Base-by-base conservation (phyloP, 2,888 invertebrate genomes). In the Pheosia gnoma region DNA sequence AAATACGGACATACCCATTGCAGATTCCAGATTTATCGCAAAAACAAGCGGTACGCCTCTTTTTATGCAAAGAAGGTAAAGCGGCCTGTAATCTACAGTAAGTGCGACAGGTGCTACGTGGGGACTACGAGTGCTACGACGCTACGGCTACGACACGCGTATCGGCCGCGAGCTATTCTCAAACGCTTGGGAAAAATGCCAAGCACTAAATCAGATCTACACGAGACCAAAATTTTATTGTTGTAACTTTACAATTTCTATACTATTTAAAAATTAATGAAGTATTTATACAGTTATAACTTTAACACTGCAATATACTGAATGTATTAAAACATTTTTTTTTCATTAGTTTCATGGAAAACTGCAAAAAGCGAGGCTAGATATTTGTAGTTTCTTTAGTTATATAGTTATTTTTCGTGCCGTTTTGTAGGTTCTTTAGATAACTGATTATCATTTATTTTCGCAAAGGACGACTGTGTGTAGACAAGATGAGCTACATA, bases 31-130 rank as follows among this genome's bases (percentile, higher is more conserved):
- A 25, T 25, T 25, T 71, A 63, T 65, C 67, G 63, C 62, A 68
- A 49, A 69, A 69, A 72, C 72, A 72, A 71, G 64, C 60, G 64
- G 66, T 70, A 78, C 72, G 75, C 73, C 77, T 78, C 78, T 83
- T 81, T 84, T 82, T 81, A 83, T 84, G 81, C 78, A 80, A 82
- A 80, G 71, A 74, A 74, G 75, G 72, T 67, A 70, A 83, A 82
- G 76, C 80, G 78, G 74, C 71, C 71, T 69, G 81, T 85, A 87
- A 87, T 86, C 83, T 84, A 75, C 74, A 75, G 78, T 84, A 84
- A 87, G 86, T 83, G 82, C 73, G 79, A 76, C 83, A 88, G 86
- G 85, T 88, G 86, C 86, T 85, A 87, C 85, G 80, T 65, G 68
- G 71, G 72, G 71, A 82, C 82, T 85, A 82, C 83, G 82, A 80